phyloP scores from a whole-genome alignment of 2,113 vertebrate genomes.

The Cryptoleucopteryx plumbea region DNA sequence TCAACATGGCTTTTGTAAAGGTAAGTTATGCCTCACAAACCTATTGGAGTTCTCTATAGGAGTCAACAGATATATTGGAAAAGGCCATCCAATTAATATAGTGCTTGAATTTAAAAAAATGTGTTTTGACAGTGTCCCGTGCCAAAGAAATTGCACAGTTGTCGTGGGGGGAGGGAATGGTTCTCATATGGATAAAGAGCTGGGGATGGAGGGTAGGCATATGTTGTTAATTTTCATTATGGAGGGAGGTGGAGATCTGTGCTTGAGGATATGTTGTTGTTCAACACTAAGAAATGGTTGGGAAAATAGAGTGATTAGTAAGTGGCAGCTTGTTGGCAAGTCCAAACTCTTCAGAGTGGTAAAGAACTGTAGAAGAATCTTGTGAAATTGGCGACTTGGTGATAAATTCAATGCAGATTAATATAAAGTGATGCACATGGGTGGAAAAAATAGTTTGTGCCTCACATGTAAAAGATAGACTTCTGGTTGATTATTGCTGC shows the following conservation, averaged over 20 bases:
- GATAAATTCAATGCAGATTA: conserved; percentile 25
- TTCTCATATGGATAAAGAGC: conserved; percentile 7
- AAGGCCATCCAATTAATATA: not conserved
- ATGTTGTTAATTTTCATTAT: not conserved
- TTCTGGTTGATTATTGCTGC: not conserved
- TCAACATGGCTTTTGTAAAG: not conserved
- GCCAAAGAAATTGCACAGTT: not conserved
- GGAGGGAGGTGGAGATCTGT: not conserved
- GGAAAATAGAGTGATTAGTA: conserved; percentile 41
- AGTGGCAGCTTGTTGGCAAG: conserved; percentile 55
- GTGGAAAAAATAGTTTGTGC: not conserved
- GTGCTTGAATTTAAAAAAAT: not conserved
- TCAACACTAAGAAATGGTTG: conserved; percentile 33
- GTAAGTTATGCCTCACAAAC: not conserved
- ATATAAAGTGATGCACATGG: conserved; percentile 15
- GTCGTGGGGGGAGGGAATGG: not conserved
- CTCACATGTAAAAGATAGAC: not conserved
- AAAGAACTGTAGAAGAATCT: conserved; percentile 17
- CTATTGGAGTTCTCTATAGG: not conserved
- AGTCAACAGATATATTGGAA: not conserved
- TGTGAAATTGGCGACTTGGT: conserved; percentile 39
- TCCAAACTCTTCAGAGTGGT: not conserved
- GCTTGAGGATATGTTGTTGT: conserved; percentile 19
- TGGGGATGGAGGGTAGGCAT: conserved; percentile 25
- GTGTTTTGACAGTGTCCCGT: not conserved